A percentile compares a stretch with the other conserved stretches of the same genome.
Evolutionary conservation across 1,140 invertebrate species (phyloP).

Genomic region (Leptinotarsa defecta): DNA sequence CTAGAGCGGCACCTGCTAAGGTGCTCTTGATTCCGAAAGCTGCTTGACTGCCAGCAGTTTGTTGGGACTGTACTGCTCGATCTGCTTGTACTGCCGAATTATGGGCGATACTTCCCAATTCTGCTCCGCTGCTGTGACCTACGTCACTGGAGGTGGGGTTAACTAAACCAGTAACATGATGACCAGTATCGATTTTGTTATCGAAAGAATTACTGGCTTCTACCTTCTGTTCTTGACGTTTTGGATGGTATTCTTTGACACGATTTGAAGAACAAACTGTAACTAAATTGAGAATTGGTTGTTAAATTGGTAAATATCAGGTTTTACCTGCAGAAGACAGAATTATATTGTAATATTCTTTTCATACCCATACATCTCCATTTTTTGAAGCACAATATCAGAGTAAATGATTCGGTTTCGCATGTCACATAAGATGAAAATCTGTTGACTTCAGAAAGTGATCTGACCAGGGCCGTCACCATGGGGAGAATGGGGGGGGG

Average conservation of each 20-base stretch:
- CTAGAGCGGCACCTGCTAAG: conserved; percentile 39
- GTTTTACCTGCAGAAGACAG: not conserved
- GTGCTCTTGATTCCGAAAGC: conserved; percentile 44
- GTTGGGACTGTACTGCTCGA: conserved; percentile 40
- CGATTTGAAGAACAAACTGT: not conserved
- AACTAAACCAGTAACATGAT: not conserved
- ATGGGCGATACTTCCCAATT: conserved; percentile 10
- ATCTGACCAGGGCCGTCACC: no score
- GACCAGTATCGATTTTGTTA: not conserved
- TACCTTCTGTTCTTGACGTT: not conserved
- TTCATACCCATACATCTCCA: no score
- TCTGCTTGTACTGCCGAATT: conserved; percentile 5
- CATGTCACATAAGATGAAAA: no score
- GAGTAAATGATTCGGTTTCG: not conserved
- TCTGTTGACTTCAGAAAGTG: no score
- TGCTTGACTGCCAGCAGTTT: conserved; percentile 43
- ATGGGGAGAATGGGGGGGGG: no score
- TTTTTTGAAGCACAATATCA: not conserved
- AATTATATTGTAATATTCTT: not conserved
- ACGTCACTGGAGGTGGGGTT: conserved; percentile 15
- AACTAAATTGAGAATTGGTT: not conserved
- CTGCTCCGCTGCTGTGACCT: conserved; percentile 23
- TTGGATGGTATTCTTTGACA: not conserved
- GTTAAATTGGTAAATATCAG: not conserved
- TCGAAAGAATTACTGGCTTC: not conserved